These are phyloP conservation scores for Trachymyrmex cornetzi DNA, from an alignment of 1,140 invertebrate species.

Conservation along the genomic window DNA sequence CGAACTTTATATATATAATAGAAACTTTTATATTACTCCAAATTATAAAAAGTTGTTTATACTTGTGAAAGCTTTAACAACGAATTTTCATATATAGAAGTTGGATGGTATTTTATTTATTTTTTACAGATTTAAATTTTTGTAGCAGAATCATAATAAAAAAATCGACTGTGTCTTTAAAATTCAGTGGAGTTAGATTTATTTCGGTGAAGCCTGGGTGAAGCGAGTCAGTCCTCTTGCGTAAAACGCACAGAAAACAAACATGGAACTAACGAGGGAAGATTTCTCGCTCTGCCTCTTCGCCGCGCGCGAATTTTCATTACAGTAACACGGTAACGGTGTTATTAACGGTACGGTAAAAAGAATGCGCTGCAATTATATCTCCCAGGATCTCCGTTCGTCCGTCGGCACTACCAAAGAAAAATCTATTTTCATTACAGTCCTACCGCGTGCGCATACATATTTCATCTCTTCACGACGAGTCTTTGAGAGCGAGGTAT, in stretches of 20 bases:
- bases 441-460: slow-evolving; percentile 29
- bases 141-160: no score
- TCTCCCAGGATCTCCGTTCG: slow-evolving; percentile 1
- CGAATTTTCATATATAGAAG: no score
- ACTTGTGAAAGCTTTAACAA: no score
- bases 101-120: no score
- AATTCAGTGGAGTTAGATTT: not conserved
- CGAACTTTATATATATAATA: no score
- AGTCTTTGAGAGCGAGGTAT: slow-evolving; percentile 12
- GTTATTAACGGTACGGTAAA: slow-evolving; percentile 39
- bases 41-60: no score
- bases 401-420: slow-evolving; percentile 23
- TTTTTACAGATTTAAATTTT: no score
- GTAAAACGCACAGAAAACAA: not conserved
- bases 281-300: slow-evolving; percentile 1
- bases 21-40: no score
- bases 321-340: slow-evolving; percentile 39
- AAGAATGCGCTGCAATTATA: slow-evolving; percentile 53
- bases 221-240: not conserved
- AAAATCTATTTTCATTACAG: slow-evolving; percentile 58
- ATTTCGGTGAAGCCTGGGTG: not conserved
- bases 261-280: not conserved
- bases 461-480: slow-evolving; percentile 50
- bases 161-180: no score
- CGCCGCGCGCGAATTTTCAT: slow-evolving; percentile 12